Conservation (phyloP, 2,113 vertebrate genomes). For the Chloropsis hardwickii region DNA sequence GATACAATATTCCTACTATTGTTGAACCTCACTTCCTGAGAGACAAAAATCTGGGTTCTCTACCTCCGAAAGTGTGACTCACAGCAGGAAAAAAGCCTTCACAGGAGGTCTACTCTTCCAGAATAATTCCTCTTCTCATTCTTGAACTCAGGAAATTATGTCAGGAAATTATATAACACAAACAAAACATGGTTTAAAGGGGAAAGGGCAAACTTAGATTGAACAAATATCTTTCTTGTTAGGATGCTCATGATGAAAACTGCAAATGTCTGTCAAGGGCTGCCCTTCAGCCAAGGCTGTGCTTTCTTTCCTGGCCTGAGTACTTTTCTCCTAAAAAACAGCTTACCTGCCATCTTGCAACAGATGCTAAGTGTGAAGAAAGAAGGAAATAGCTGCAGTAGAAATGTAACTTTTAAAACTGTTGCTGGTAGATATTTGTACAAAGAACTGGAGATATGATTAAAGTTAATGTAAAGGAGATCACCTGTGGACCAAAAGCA, state of each 20-base stretch:
- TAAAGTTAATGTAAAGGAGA: not conserved
- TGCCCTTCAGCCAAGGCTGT: not conserved
- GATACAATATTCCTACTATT: not conserved
- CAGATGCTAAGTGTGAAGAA: not conserved
- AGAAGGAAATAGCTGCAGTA: not conserved
- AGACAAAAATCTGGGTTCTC: not conserved
- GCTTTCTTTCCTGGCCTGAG: not conserved
- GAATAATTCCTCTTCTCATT: not conserved
- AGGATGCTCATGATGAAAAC: not conserved
- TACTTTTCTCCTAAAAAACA: not conserved
- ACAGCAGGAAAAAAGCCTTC: not conserved
- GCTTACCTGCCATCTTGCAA: not conserved
- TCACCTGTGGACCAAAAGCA: not conserved
- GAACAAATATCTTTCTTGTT: not conserved
- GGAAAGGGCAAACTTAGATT: not conserved
- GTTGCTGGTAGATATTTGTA: not conserved
- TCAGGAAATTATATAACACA: not conserved
- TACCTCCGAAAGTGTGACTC: not conserved
- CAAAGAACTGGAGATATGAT: not conserved
- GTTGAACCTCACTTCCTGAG: not conserved
- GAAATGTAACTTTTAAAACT: not conserved
- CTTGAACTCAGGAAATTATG: not conserved
- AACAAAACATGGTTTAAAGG: not conserved
- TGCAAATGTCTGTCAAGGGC: not conserved
- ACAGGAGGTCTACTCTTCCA: not conserved